Base-by-base conservation (phyloP, 2,113 vertebrate species). In the Bolborhynchus lineola region DNA sequence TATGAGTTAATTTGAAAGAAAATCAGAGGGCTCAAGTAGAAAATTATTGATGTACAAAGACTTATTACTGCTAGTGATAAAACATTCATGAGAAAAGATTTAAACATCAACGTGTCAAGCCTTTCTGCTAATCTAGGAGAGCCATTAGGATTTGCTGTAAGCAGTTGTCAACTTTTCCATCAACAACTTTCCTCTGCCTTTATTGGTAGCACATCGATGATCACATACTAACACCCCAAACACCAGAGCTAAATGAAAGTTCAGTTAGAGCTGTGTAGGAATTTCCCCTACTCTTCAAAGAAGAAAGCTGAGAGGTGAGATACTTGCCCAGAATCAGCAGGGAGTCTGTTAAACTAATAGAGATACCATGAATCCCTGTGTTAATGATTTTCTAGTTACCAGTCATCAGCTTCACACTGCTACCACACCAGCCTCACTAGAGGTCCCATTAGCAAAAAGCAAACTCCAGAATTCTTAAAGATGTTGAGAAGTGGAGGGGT, bases 71-170 rank as follows among this genome's bases (percentile, higher is more conserved):
- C 79, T 88, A 81, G 85, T 83, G 82, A 86, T 94, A 69, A 93
- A 97, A 92, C 44, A 75, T 90, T 94, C 17, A 93, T 90, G 85
- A 94, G 82, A 83, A 94, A 80, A 86, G 50, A 57, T 60, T 91
- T 64, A 75, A 92, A 92, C 82, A 81, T 86, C 85, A 78, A 60
- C 23, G 52, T 64, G 80, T 78, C 90, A 90, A 83, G 64, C 25
- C 59, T 84, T 88, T 39, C 78, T 86, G 35, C 88, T 93, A 92
- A 95, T 95, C 60, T 93, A 88, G 94, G 94, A 71, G 64, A 88
- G 13, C 18, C 25, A 59, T 35, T n/a, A 90, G 64, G 64, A 96
- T 90, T 83, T 95, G 33, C 79, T 82, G 59, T 93, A 93, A 96
- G 94, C 71, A 96, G 21, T 41, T 92, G 77, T 62, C 83, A 91